Evolutionary conservation across 2,113 vertebrate species (phyloP).

Genomic region (Galbula dea): DNA sequence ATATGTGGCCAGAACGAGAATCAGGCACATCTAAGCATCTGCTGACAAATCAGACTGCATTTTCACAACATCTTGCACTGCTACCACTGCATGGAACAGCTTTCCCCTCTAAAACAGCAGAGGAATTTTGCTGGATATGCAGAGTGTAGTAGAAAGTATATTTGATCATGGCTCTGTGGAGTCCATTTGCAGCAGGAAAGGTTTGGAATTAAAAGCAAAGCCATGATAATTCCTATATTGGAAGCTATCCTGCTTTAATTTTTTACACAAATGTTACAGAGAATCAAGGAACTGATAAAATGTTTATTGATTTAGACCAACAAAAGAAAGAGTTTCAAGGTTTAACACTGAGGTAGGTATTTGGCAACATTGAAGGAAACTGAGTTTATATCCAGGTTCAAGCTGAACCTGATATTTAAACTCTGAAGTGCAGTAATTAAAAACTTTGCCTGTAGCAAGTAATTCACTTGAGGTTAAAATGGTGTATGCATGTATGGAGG

Average conservation of each 20-base stretch:
- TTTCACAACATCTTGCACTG: neutral
- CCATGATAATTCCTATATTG: neutral
- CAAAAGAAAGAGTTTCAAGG: slow-evolving; percentile 57
- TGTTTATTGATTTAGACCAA: slow-evolving; percentile 26
- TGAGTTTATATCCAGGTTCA: slow-evolving; percentile 51
- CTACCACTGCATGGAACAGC: neutral
- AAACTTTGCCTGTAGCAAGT: slow-evolving; percentile 71
- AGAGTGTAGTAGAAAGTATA: neutral
- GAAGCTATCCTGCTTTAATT: neutral
- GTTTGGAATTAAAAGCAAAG: neutral
- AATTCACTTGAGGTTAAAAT: slow-evolving; percentile 72
- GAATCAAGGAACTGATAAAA: slow-evolving; percentile 3
- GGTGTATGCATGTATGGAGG: neutral
- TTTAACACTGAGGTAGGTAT: slow-evolving; percentile 48
- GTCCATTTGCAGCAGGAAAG: neutral
- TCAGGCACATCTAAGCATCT: neutral
- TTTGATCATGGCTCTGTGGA: neutral
- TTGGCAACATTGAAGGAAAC: slow-evolving; percentile 63
- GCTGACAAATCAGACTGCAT: neutral
- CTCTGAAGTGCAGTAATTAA: slow-evolving; percentile 69
- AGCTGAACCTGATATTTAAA: slow-evolving; percentile 66
- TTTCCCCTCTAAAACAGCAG: neutral
- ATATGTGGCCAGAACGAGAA: neutral
- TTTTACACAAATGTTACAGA: neutral
- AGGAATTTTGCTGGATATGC: neutral